phyloP scores from a whole-genome alignment of 2,888 invertebrate genomes.

The Tiphia femorata region DNA sequence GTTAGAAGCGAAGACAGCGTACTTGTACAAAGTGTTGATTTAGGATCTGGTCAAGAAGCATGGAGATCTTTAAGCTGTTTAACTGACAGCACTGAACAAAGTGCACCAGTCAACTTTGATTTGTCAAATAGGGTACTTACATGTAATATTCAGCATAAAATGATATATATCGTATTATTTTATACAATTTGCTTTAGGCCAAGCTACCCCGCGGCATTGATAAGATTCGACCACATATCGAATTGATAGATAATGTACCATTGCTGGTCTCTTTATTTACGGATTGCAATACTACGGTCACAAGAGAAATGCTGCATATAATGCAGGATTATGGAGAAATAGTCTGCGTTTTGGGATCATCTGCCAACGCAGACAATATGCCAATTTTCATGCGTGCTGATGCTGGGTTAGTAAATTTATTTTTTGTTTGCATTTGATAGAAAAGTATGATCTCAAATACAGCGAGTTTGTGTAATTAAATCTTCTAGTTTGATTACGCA shows the following conservation, averaged over 20 bases:
- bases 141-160: background rate
- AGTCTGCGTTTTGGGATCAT: slow-evolving; percentile 93
- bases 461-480: too few relatives aligned
- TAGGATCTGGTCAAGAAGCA: slow-evolving; percentile 76
- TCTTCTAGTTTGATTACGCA: too few relatives aligned
- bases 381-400: slow-evolving; percentile 95
- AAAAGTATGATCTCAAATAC: too few relatives aligned
- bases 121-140: slow-evolving; percentile 86
- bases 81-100: slow-evolving; percentile 91
- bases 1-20: slow-evolving; percentile 70
- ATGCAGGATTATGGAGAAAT: slow-evolving; percentile 98
- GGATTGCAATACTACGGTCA: slow-evolving; percentile 94
- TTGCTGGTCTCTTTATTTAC: slow-evolving; percentile 97
- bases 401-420: slow-evolving; percentile 76
- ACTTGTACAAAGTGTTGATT: slow-evolving; percentile 66
- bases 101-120: slow-evolving; percentile 91
- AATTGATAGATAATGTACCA: slow-evolving; percentile 97
- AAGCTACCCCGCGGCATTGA: slow-evolving; percentile 96
- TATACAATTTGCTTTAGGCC: slow-evolving; percentile 73
- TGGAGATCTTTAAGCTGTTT: slow-evolving; percentile 88
- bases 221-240: slow-evolving; percentile 95
- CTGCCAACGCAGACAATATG: slow-evolving; percentile 90
- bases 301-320: slow-evolving; percentile 91
- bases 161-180: background rate
- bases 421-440: too few relatives aligned